phyloP scores from a whole-genome alignment of 2,797 vertebrate species.

The Falco berigora region DNA sequence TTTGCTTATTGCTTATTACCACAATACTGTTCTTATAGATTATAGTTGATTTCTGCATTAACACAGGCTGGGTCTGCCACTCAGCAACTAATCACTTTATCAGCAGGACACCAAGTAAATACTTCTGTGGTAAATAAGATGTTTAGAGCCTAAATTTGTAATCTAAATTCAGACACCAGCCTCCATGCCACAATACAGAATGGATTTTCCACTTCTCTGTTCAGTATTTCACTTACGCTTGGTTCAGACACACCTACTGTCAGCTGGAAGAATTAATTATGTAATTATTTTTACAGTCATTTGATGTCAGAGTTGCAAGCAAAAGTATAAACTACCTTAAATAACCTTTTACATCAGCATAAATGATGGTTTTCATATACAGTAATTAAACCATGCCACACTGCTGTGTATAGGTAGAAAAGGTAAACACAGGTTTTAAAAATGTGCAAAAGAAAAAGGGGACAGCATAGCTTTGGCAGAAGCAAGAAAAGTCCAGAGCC shows the following conservation, averaged over 20 bases:
- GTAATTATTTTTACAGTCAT: slow-evolving; percentile 15
- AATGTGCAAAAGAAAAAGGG: not conserved
- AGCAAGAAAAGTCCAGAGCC: not conserved
- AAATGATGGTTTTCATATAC: not conserved
- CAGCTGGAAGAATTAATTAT: not conserved
- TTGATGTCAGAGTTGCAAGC: not conserved
- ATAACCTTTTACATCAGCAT: not conserved
- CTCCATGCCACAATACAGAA: not conserved
- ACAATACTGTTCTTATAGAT: slow-evolving; percentile 82
- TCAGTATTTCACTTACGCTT: not conserved
- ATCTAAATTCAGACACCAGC: not conserved
- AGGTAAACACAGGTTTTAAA: not conserved
- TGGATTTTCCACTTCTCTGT: not conserved
- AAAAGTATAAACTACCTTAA: not conserved
- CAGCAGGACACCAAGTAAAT: slow-evolving; percentile 84
- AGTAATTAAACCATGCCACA: not conserved
- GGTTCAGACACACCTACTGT: not conserved
- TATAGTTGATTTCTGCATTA: slow-evolving; percentile 83
- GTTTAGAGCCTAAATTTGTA: not conserved
- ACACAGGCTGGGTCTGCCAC: slow-evolving; percentile 82
- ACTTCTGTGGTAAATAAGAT: not conserved
- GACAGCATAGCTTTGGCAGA: not conserved
- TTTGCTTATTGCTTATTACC: slow-evolving; percentile 86
- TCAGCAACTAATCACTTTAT: slow-evolving; percentile 86
- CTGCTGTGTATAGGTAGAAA: not conserved